Evolutionary conservation across 1,140 invertebrate species (phyloP), one percentile per base, ranked within the genome.

Genomic region (Drosophila albomicans): DNA sequence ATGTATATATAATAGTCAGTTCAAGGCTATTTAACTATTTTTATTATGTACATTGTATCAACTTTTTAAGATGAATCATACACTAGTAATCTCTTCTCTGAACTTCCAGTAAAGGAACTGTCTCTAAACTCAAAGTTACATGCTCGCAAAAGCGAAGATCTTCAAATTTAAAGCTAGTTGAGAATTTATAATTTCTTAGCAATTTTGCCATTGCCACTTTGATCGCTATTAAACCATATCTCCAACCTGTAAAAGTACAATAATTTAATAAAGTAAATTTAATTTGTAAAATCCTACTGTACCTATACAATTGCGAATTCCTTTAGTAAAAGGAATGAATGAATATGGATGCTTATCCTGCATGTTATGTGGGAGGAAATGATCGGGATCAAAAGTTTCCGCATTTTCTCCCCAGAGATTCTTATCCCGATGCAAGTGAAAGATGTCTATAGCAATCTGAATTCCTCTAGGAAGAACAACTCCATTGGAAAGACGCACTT

Each of bases 241-340:
- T 67, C 91, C 91, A 92, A 10, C 91, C 91, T 91, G 4, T 15
- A 78, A 78, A 13, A 5, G 25, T 0, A 1, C 38, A n/a, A n/a
- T 56, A 11, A 52, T 30, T 52, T n/a, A 28, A 28, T 11, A 48
- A 4, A 10, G 10, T 30, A 30, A 13, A 11, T 41, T 20, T 20
- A 16, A 46, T 7, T 46, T 35, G 3, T 48, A 5, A 5, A 20
- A 48, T 15, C 0, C 1, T 25, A 25, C 6, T 6, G 65, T 74
- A 91, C 92, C 92, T 68, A 93, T 91, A 48, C 92, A 93, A 57
- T 84, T 91, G 25, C 92, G 49, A 4, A 85, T 73, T 10, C 92
- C 92, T 58, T 84, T 87, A 3, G 88, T 81, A 45, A 93, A 93
- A 3, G 92, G 92, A 46, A 92, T 84, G 64, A 75, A 93, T 1